Base-by-base conservation (phyloP, 2,113 vertebrate genomes). In the Butorides virescens region DNA sequence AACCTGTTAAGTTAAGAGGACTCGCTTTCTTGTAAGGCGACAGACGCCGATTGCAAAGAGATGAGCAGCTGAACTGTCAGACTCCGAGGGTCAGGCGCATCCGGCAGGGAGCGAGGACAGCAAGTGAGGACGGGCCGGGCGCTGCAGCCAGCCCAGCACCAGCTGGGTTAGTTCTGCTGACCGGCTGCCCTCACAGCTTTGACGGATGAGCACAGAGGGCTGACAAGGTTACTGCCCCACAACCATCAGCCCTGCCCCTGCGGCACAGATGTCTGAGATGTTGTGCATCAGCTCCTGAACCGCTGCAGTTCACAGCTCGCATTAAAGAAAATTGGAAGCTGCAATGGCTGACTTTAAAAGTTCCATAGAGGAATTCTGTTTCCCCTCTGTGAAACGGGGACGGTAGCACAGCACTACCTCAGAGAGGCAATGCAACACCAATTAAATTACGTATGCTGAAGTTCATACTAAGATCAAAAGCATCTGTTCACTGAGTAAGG, bases 361-460 rank as follows among this genome's bases (percentile, higher is more conserved):
- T 46, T 56, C 26, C 32, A 0, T 1, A 3, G 11, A 2, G 0
- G 67, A 52, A 46, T 46, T 71, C 30, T 15, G 63, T 10, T 59
- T 36, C 15, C 44, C 22, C n/a, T 36, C 18, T 17, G 42, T 5
- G 23, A 14, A 12, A 36, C 0, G 11, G 42, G 63, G 56, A 21
- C 0, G 18, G 81, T 3, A 47, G 58, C 65, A 34, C 30, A 4
- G n/a, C 1, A 26, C 39, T 29, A 66, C 53, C 79, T 65, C 49
- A 9, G 29, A 37, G 71, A 65, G 61, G 58, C 37, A 67, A 72
- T 3, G 5, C 44, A 30, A 2, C 65, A 10, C 19, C 36, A 56
- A 25, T 0, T 4, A 16, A 8, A 25, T 21, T 11, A 1, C 3
- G 0, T 20, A 11, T 7, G 36, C 1, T 30, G 36, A 7, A 10